These are phyloP conservation scores for Eublepharis macularius DNA, from an alignment of 2,113 vertebrate genomes.

Conservation along the genomic window DNA sequence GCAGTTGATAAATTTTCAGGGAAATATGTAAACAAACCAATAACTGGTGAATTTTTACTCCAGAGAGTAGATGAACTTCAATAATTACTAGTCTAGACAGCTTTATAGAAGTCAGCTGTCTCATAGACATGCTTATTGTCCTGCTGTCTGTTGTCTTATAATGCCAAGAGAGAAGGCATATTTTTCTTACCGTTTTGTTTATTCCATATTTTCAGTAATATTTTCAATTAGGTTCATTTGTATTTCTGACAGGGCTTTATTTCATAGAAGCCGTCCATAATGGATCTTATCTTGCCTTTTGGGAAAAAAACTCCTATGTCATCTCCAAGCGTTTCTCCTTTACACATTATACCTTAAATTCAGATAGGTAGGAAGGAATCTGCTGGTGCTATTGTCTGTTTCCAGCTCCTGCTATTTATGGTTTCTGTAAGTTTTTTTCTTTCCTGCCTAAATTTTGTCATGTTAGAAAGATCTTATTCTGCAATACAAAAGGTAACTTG, in stretches of 20 bases:
- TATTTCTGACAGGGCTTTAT: neutral
- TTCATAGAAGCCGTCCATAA: neutral
- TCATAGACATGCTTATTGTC: neutral
- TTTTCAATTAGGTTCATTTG: neutral
- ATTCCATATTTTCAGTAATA: neutral
- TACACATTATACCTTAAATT: neutral
- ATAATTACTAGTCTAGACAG: constrained; percentile 28
- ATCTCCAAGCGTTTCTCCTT: neutral
- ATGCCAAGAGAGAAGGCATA: neutral
- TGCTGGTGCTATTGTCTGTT: neutral
- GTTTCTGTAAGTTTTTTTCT: neutral
- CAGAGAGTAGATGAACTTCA: neutral
- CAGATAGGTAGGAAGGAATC: neutral
- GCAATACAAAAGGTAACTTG: too few species aligned
- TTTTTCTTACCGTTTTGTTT: neutral
- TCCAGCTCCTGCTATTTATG: neutral
- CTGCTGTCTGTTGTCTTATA: neutral
- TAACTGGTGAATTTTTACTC: neutral
- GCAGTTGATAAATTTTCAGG: neutral
- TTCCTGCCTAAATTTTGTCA: fast-evolving
- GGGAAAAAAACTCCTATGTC: neutral
- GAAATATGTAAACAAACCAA: neutral
- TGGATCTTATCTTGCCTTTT: neutral
- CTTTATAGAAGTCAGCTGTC: neutral
- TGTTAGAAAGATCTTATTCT: neutral